These are phyloP conservation scores for Sebastes cheni DNA, from an alignment of 2,797 vertebrate genomes.

Conservation along the genomic window DNA sequence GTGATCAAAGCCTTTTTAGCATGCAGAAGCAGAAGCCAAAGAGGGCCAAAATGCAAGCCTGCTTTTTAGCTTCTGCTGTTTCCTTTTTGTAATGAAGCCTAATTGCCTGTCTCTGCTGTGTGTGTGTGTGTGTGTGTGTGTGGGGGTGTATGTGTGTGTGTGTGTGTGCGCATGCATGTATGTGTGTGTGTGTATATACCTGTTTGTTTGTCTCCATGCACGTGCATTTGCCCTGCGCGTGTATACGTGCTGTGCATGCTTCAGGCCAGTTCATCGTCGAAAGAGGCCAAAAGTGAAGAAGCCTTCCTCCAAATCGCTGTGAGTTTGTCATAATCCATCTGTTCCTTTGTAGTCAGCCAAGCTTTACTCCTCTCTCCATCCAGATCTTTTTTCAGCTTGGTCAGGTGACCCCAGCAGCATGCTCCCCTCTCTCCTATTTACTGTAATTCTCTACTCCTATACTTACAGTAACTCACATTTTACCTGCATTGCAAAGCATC, in stretches of 20 bases:
- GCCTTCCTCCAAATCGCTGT: constrained; percentile 94
- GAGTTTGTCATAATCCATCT: constrained; percentile 87
- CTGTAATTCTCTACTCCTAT: constrained; percentile 41
- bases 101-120: constrained; percentile 81
- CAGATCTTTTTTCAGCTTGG: constrained; percentile 47
- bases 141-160: not conserved
- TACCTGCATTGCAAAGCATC: constrained; percentile 58
- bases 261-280: constrained; percentile 96
- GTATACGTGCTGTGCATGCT: constrained; percentile 78
- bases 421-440: constrained; percentile 10
- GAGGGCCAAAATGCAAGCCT: constrained; percentile 45
- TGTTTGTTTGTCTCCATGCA: constrained; percentile 76
- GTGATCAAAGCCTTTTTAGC: constrained; percentile 54
- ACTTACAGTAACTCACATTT: constrained; percentile 43
- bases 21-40: constrained; percentile 48
- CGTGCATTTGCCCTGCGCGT: constrained; percentile 78
- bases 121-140: constrained; percentile 70
- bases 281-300: constrained; percentile 98
- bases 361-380: constrained; percentile 47
- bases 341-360: constrained; percentile 71
- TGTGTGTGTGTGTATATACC: constrained; percentile 50
- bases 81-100: constrained; percentile 61
- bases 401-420: constrained; percentile 64
- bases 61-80: constrained; percentile 62
- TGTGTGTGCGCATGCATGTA: constrained; percentile 21